Evolutionary conservation across 1,140 invertebrate species (phyloP).

Genomic region (Drosophila funebris): DNA sequence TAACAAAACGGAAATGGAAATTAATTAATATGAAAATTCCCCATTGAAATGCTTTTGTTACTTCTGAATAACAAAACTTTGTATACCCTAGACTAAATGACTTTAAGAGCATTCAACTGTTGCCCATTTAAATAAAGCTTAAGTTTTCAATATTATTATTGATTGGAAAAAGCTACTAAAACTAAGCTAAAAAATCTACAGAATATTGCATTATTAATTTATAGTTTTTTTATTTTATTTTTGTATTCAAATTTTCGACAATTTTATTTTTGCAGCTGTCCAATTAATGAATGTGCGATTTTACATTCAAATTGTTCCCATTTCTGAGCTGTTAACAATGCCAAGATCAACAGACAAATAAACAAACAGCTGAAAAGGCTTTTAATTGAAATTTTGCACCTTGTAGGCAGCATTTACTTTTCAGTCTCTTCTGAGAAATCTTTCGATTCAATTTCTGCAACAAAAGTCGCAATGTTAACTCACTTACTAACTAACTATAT

Average conservation of each 20-base stretch:
- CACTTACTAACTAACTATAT: no score
- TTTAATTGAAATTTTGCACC: background rate
- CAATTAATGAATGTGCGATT: constrained; percentile 26
- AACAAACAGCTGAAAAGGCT: constrained; percentile 68
- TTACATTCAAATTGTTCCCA: constrained; percentile 23
- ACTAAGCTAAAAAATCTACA: no score
- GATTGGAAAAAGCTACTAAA: no score
- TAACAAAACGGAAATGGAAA: constrained; percentile 80
- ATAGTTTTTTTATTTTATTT: background rate
- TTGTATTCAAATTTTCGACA: constrained; percentile 8
- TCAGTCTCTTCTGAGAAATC: no score
- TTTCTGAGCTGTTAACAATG: constrained; percentile 49
- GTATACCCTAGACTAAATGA: constrained; percentile 7
- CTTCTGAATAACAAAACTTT: background rate
- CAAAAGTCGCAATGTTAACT: no score
- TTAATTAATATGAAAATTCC: constrained; percentile 69
- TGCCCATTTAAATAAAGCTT: no score
- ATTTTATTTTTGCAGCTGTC: constrained; percentile 52
- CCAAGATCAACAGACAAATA: constrained; percentile 68
- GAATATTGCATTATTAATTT: no score
- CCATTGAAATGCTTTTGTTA: constrained; percentile 32
- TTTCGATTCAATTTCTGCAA: no score
- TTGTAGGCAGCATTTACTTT: background rate
- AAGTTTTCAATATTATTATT: no score
- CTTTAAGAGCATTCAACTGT: constrained; percentile 3